Conservation (phyloP, 2,888 invertebrate species). For the Tenthredo distinguenda region DNA sequence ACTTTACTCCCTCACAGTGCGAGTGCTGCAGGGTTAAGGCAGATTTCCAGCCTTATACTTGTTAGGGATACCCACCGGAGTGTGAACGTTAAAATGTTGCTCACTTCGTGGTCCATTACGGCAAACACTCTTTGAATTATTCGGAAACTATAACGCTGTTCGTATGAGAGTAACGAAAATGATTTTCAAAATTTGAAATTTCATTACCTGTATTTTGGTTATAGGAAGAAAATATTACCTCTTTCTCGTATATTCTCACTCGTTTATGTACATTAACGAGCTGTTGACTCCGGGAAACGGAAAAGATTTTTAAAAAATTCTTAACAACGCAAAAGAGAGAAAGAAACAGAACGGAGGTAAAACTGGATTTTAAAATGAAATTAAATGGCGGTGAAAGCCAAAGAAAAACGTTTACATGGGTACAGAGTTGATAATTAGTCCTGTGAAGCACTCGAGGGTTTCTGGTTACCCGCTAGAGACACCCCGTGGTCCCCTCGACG, state of each 20-base stretch:
- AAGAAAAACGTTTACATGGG: conserved; percentile 39
- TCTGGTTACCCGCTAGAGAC: conserved; percentile 18
- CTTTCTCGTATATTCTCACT: background rate
- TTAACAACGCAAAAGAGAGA: background rate
- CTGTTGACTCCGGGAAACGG: background rate
- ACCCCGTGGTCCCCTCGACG: conserved; percentile 25
- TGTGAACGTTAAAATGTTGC: conserved; percentile 52
- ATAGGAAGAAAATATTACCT: background rate
- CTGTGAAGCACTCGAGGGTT: conserved; percentile 27
- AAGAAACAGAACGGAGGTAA: background rate
- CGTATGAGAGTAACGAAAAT: background rate
- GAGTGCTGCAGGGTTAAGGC: background rate
- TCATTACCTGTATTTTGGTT: background rate
- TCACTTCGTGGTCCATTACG: conserved; percentile 24
- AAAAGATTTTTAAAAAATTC: background rate
- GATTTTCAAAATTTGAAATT: background rate
- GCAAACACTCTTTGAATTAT: background rate
- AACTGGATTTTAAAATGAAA: background rate
- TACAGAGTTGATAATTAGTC: conserved; percentile 46
- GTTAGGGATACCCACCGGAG: conserved; percentile 53
- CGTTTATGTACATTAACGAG: background rate
- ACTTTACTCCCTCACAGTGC: conserved; percentile 44
- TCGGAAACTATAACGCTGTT: background rate
- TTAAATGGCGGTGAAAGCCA: conserved; percentile 18
- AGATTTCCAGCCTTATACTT: conserved; percentile 44